phyloP scores from a whole-genome alignment of 2,113 vertebrate species.

The Amazona vittata region DNA sequence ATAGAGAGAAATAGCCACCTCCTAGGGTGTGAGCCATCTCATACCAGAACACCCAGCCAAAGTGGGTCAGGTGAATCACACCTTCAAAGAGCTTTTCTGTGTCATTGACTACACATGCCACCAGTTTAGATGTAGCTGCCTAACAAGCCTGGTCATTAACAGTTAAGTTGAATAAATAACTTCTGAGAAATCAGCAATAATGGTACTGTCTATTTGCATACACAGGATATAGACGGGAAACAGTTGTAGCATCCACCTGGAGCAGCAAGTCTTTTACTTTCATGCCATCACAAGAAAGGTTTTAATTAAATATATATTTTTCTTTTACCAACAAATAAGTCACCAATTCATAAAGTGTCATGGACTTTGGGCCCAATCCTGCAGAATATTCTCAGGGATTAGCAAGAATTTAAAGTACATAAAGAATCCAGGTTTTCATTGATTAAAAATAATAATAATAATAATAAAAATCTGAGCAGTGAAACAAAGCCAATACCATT shows the following conservation, averaged over 20 bases:
- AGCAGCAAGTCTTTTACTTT: not conserved
- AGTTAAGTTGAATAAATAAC: not conserved
- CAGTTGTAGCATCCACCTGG: not conserved
- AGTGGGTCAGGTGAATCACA: slow-evolving; percentile 29
- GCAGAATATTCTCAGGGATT: not conserved
- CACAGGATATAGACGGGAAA: not conserved
- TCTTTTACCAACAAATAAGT: not conserved
- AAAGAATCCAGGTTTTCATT: not conserved
- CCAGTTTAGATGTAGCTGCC: not conserved
- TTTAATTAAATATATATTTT: not conserved
- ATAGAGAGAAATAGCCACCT: not conserved
- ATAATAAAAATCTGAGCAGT: not conserved
- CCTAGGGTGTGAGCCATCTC: not conserved
- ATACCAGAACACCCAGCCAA: not conserved
- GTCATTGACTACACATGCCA: not conserved
- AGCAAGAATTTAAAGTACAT: not conserved
- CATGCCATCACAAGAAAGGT: not conserved
- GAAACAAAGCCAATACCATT: not conserved
- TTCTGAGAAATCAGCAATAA: not conserved
- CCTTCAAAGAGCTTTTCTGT: not conserved
- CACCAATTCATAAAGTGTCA: not conserved
- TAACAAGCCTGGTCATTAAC: not conserved
- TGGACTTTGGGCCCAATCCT: not conserved
- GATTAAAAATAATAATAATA: not conserved
- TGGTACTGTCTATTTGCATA: not conserved